These are phyloP conservation scores for Drosophila sp. DNA, from an alignment of 1,140 invertebrate species.

Conservation along the genomic window DNA sequence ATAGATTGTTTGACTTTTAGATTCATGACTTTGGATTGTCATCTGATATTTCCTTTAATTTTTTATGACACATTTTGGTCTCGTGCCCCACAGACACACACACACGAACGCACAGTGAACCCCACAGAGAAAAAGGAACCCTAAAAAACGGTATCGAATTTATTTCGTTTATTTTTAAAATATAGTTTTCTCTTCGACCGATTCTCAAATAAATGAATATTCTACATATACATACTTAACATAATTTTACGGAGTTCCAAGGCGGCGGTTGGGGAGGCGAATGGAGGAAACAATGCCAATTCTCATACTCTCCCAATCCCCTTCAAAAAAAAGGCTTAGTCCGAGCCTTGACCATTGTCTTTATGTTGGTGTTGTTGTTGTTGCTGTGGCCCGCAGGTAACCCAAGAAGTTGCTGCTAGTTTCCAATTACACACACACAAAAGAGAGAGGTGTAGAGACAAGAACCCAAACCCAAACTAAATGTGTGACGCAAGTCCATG, in stretches of 20 bases:
- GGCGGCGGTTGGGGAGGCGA: too few relatives aligned
- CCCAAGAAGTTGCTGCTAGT: conserved; percentile 64
- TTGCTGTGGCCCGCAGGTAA: conserved; percentile 59
- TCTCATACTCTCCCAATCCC: not conserved
- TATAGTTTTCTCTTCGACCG: not conserved
- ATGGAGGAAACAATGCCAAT: conserved; percentile 1
- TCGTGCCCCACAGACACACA: conserved; percentile 1
- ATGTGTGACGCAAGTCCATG: conserved; percentile 58
- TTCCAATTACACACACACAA: conserved; percentile 66
- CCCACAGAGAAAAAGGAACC: conserved; percentile 3
- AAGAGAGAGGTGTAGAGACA: not conserved
- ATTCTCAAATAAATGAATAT: too few relatives aligned
- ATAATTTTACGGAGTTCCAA: not conserved
- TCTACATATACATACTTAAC: too few relatives aligned
- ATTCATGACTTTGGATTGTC: conserved; percentile 33
- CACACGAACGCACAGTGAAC: conserved; percentile 4
- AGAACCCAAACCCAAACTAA: conserved; percentile 21
- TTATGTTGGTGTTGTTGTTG: conserved; percentile 4
- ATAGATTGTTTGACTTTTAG: conserved; percentile 25
- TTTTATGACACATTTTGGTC: conserved; percentile 10
- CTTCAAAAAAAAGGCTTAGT: conserved; percentile 32
- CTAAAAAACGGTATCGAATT: conserved; percentile 5
- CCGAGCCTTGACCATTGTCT: conserved; percentile 45
- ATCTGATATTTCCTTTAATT: conserved; percentile 22
- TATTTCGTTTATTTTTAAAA: not conserved